These are phyloP conservation scores for Spodoptera picta DNA, from an alignment of 2,888 invertebrate genomes.

Conservation along the genomic window DNA sequence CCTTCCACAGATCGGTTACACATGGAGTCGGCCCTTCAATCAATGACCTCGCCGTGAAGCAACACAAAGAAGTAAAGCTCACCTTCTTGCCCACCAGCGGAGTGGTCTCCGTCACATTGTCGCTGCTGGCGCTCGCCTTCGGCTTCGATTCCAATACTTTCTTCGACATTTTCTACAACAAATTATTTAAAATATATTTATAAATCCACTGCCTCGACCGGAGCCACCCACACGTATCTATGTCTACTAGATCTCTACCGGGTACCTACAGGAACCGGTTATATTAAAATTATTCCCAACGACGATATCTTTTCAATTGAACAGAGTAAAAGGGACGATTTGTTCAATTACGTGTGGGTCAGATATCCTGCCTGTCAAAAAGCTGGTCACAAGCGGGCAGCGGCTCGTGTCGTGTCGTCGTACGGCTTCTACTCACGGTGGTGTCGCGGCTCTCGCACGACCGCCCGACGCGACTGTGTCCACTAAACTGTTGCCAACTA, in stretches of 20 bases:
- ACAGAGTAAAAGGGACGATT: slow-evolving; percentile 45
- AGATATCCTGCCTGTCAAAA: slow-evolving; percentile 65
- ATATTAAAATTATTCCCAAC: slow-evolving; percentile 15
- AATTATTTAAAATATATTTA: slow-evolving; percentile 13
- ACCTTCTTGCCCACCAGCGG: slow-evolving; percentile 76
- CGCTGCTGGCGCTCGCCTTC: slow-evolving; percentile 45
- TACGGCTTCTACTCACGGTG: slow-evolving; percentile 66
- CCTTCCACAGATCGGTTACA: neutral
- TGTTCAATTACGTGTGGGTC: slow-evolving; percentile 50
- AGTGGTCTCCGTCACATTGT: slow-evolving; percentile 70
- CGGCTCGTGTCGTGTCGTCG: slow-evolving; percentile 21
- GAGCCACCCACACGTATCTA: slow-evolving; percentile 25
- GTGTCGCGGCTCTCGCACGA: slow-evolving; percentile 33
- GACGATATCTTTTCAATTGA: slow-evolving; percentile 17
- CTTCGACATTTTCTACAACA: slow-evolving; percentile 71
- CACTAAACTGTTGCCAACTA: slow-evolving; percentile 39
- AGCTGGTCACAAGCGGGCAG: slow-evolving; percentile 35
- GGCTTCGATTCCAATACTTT: slow-evolving; percentile 46
- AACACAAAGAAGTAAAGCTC: slow-evolving; percentile 47
- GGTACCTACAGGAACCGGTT: slow-evolving; percentile 31
- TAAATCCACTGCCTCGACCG: slow-evolving; percentile 8
- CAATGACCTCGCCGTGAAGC: neutral
- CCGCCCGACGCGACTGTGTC: slow-evolving; percentile 40
- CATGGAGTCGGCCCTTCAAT: neutral
- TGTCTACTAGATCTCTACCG: slow-evolving; percentile 25